These are phyloP conservation scores for Clarias platycephalus DNA, from an alignment of 2,797 vertebrate species.

Conservation along the genomic window DNA sequence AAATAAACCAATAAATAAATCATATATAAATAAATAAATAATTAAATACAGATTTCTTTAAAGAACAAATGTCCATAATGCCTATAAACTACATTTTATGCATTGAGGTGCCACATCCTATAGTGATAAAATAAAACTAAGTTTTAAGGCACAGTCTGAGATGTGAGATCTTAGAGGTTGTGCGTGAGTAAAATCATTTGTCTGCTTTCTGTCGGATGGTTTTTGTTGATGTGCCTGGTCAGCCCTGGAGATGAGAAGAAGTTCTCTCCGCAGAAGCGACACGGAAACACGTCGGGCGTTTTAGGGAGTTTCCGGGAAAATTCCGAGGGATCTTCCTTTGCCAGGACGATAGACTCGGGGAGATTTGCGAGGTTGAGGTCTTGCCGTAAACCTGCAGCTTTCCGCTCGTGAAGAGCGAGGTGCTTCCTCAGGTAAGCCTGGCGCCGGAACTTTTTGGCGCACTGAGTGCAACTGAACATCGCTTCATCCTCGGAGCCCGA, in stretches of 20 bases:
- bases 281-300: slow-evolving; percentile 44
- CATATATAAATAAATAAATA: slow-evolving; percentile 51
- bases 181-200: slow-evolving; percentile 56
- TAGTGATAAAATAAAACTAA: slow-evolving; percentile 19
- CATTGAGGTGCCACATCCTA: not conserved
- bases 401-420: slow-evolving; percentile 59
- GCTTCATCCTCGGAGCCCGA: slow-evolving; percentile 56
- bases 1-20: slow-evolving; percentile 52
- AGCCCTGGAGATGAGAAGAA: slow-evolving; percentile 60
- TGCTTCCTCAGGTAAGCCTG: slow-evolving; percentile 65
- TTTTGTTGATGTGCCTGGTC: slow-evolving; percentile 60
- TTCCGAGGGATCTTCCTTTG: slow-evolving; percentile 33
- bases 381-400: slow-evolving; percentile 41
- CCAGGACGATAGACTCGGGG: slow-evolving; percentile 10
- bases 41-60: slow-evolving; percentile 39
- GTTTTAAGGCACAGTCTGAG: not conserved
- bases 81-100: slow-evolving; percentile 20
- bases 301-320: slow-evolving; percentile 1
- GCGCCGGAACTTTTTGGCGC: slow-evolving; percentile 61
- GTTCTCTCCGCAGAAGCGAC: slow-evolving; percentile 57
- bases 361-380: slow-evolving; percentile 21
- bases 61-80: slow-evolving; percentile 33
- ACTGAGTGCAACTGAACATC: slow-evolving; percentile 59
- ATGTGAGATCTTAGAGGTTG: slow-evolving; percentile 20
- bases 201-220: slow-evolving; percentile 57